These are phyloP conservation scores for Muscicapa comitata DNA, from an alignment of 2,797 vertebrate species.

Conservation along the genomic window DNA sequence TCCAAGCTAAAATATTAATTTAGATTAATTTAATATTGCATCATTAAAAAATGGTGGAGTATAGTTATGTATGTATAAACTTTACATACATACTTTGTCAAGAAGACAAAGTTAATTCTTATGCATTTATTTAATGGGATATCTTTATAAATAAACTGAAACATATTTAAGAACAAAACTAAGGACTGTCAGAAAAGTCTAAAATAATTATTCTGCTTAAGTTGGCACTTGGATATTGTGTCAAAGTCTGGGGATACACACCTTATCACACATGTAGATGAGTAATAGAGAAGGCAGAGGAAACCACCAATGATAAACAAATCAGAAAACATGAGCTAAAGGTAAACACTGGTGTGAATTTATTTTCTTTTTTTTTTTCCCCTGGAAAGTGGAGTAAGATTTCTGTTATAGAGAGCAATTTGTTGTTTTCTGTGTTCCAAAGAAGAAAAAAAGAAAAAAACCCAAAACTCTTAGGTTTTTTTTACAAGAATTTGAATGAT, in stretches of 20 bases:
- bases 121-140: not conserved
- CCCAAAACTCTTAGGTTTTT: rapidly evolving
- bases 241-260: not conserved
- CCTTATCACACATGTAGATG: not conserved
- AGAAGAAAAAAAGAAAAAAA: not conserved
- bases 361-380: not conserved
- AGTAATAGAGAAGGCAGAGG: not conserved
- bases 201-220: not conserved
- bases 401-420: not conserved
- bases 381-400: not conserved
- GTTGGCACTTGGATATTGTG: not conserved
- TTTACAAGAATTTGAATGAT: not conserved
- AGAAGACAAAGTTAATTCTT: not conserved
- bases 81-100: too few relatives aligned
- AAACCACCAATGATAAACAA: not conserved
- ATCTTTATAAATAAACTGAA: not conserved
- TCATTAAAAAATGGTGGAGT: not conserved
- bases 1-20: not conserved
- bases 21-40: not conserved
- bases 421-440: not conserved
- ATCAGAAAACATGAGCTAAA: not conserved
- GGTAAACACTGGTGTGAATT: not conserved
- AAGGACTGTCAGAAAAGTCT: not conserved
- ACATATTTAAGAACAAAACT: not conserved
- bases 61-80: not conserved